Evolutionary conservation across 2,888 invertebrate species (phyloP).

Genomic region (Sarcophaga subvicina): DNA sequence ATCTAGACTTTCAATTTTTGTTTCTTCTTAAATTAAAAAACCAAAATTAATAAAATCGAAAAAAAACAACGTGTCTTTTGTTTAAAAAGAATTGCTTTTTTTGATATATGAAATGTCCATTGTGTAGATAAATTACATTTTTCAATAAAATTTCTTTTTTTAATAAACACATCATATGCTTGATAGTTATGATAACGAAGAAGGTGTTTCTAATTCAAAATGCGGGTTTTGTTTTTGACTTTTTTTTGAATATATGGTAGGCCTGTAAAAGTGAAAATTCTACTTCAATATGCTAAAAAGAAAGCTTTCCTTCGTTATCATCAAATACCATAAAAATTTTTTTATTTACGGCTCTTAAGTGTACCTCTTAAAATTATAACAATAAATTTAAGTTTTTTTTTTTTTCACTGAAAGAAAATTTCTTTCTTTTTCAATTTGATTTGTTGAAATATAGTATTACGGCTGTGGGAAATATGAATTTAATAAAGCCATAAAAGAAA

Average conservation of each 20-base stretch:
- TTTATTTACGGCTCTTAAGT: constrained; percentile 13
- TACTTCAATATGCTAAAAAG: constrained; percentile 21
- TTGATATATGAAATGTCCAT: not conserved
- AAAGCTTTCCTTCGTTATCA: constrained; percentile 18
- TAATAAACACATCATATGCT: constrained; percentile 31
- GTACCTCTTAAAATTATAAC: not conserved
- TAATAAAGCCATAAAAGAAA: constrained; percentile 52
- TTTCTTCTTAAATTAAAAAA: not conserved
- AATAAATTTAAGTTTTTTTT: constrained; percentile 36
- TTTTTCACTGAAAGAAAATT: not conserved
- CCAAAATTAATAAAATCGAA: not conserved
- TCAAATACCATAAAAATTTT: constrained; percentile 14
- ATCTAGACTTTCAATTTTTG: constrained; percentile 27
- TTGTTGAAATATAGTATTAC: not conserved
- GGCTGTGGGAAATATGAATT: constrained; percentile 9
- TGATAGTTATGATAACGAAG: no score
- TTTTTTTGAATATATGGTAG: not conserved
- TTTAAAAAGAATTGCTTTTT: not conserved
- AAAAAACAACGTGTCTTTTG: constrained; percentile 5
- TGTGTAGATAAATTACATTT: not conserved
- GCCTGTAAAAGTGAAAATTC: constrained; percentile 44
- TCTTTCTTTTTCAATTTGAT: no score
- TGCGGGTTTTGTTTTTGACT: constrained; percentile 22
- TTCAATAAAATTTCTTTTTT: constrained; percentile 10
- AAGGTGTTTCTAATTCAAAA: constrained; percentile 27